Evolutionary conservation across 2,888 invertebrate genomes (phyloP), one percentile per base, ranked within the genome.

Genomic region (Caenorhabditis imperialis): DNA sequence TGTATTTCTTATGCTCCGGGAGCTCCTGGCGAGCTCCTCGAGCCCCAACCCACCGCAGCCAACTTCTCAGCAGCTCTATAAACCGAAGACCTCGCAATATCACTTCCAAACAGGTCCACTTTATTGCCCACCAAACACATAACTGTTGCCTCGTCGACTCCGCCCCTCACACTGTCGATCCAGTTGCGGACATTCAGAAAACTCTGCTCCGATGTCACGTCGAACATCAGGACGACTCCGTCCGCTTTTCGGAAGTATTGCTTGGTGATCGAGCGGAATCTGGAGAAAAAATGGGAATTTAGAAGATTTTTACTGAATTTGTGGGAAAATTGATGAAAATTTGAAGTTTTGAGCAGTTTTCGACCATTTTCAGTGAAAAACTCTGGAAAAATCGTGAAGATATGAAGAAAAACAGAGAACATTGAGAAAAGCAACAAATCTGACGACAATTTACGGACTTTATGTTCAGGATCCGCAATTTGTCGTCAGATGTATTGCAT

Each of bases 191-290:
- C 89, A 82, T 90, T 90, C 25, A 89, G 87, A 79, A 90, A 91
- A 1, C 90, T 89, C 25, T 88, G 84, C 70, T 91, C 91, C 3
- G 89, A 89, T 1, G 90, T 91, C 20, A 91, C 89, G 81, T 91
- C 91, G 84, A 91, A 91, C 89, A 91, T 90, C 40, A 91, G 84
- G 22, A 90, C 85, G 23, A 91, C 90, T 3, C 91, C 91, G 81
- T 91, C 91, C 3, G 91, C 90, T 82, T 91, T 91, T 3, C 91
- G 88, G 86, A 90, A 91, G 83, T 91, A 91, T 81, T 91, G 91
- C 78, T 90, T 90, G 0, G 91, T 91, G 50, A 91, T 90, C 51
- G 90, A 90, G 20, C 91, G 89, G 81, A 90, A 91, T 81, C 90
- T 90, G 84, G 14, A 82, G 69, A 50, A n/a, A n/a, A n/a, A n/a